A percentile compares a stretch with the other conserved stretches of the same genome.
Conservation (phyloP, 1,140 invertebrate species). For the Patella vulgata region DNA sequence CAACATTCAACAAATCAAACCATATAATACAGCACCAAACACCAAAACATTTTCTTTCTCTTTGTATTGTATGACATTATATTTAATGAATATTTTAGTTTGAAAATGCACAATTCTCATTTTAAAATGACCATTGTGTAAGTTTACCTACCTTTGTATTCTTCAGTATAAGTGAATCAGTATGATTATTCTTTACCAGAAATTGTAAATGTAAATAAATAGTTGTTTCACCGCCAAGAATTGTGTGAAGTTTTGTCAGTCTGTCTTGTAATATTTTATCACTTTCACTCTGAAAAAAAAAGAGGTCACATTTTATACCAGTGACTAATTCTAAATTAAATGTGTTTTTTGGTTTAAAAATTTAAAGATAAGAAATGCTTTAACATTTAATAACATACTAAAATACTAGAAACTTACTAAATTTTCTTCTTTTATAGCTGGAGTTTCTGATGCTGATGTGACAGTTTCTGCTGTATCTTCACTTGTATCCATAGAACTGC, state of each 20-base stretch:
- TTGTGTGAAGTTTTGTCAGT: constrained; percentile 82
- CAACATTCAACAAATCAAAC: too few relatives aligned
- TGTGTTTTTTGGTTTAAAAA: constrained; percentile 27
- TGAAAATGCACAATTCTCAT: not conserved
- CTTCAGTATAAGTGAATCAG: constrained; percentile 96
- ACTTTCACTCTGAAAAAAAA: constrained; percentile 73
- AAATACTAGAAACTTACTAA: constrained; percentile 24
- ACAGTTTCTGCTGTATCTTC: constrained; percentile 12
- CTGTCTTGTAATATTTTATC: constrained; percentile 87
- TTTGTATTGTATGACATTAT: not conserved
- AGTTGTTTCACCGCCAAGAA: constrained; percentile 93
- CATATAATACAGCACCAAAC: too few relatives aligned
- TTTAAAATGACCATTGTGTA: not conserved
- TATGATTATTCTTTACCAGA: constrained; percentile 97
- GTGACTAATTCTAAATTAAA: not conserved
- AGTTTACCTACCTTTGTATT: constrained; percentile 76
- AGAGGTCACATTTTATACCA: constrained; percentile 4
- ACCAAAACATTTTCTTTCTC: not conserved
- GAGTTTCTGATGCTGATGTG: constrained; percentile 5
- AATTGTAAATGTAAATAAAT: constrained; percentile 98
- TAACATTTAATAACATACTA: constrained; percentile 17
- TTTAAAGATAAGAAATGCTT: constrained; percentile 12
- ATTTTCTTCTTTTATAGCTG: constrained; percentile 14
- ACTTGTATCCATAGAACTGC: constrained; percentile 30
- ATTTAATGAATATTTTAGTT: not conserved